These are phyloP conservation scores for Petaurus breviceps DNA, from an alignment of 2,113 vertebrate genomes.

Conservation along the genomic window DNA sequence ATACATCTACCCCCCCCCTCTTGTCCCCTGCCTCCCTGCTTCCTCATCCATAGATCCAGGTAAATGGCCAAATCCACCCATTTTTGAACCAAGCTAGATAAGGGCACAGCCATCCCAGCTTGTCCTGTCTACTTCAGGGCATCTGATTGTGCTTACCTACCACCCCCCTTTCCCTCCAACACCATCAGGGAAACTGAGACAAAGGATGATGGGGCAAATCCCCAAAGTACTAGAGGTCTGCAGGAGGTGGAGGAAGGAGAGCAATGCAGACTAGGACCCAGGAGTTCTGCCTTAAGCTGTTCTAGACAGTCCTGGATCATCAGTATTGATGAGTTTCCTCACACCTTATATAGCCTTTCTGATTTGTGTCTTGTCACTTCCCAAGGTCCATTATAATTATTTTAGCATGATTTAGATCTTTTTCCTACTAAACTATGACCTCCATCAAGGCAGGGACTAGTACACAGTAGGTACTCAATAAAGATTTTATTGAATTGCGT, in stretches of 20 bases:
- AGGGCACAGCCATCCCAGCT: background rate
- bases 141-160: background rate
- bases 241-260: too few relatives aligned
- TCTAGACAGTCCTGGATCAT: too few relatives aligned
- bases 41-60: background rate
- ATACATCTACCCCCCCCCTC: background rate
- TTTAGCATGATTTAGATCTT: background rate
- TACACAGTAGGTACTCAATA: background rate
- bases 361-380: background rate
- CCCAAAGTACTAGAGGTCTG: too few relatives aligned
- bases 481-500: background rate
- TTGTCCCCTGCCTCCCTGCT: too few relatives aligned
- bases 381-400: background rate
- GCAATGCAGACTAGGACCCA: too few relatives aligned
- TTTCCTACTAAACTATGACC: background rate
- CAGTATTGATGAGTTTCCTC: background rate
- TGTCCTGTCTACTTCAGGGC: background rate
- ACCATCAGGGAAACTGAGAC: background rate
- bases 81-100: background rate
- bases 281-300: too few relatives aligned
- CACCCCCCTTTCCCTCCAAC: background rate
- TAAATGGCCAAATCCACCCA: background rate
- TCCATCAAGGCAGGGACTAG: background rate
- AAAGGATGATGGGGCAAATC: too few relatives aligned
- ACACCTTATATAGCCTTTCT: background rate